Conservation (phyloP, 1,140 invertebrate species). For the Pygmarrhopalites habei region DNA sequence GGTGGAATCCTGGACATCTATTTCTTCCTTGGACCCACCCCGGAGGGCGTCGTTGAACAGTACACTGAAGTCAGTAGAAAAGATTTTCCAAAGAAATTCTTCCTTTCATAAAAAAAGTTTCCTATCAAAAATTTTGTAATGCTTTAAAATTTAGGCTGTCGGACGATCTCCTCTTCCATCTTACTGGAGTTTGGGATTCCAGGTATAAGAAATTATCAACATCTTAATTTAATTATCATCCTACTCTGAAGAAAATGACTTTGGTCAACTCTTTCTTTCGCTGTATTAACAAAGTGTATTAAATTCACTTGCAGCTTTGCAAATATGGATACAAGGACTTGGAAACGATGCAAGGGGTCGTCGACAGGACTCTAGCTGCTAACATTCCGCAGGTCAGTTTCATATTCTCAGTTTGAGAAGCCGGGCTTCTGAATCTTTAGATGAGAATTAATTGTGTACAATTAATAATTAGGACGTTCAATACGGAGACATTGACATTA, state of each 20-base stretch:
- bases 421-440: background rate
- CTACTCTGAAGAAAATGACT: too few species aligned
- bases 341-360: conserved; percentile 42
- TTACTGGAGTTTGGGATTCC: conserved; percentile 51
- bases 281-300: too few species aligned
- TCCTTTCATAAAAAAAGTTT: too few species aligned
- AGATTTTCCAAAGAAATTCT: too few species aligned
- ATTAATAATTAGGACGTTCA: conserved; percentile 46
- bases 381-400: conserved; percentile 44
- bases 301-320: too few species aligned
- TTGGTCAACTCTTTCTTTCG: too few species aligned
- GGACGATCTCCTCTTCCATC: conserved; percentile 48
- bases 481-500: conserved; percentile 49
- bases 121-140: too few species aligned
- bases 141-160: too few species aligned
- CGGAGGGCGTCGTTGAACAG: conserved; percentile 48
- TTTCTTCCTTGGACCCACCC: conserved; percentile 43
- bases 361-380: conserved; percentile 43
- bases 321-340: conserved; percentile 47
- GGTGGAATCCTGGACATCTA: conserved; percentile 47
- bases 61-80: conserved; percentile 45
- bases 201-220: too few species aligned
- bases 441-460: background rate
- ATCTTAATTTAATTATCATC: too few species aligned
- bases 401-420: background rate